Evolutionary conservation across 2,888 invertebrate genomes (phyloP).

Genomic region (Phalera bucephala): DNA sequence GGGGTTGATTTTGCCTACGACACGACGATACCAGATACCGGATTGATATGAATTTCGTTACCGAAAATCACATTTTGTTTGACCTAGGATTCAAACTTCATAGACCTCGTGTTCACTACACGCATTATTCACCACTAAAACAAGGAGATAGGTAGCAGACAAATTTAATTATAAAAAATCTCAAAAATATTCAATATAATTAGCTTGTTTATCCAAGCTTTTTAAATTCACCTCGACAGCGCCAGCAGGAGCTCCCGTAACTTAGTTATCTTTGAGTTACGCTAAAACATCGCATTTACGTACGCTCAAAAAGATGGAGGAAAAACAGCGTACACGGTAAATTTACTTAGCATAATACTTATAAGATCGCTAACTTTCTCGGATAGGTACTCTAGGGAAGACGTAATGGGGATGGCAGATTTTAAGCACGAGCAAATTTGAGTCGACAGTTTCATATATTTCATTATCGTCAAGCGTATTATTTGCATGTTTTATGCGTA

Average conservation of each 20-base stretch:
- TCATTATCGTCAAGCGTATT: too few species aligned
- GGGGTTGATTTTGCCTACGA: too few species aligned
- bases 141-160: too few species aligned
- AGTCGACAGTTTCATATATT: neutral
- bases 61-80: too few species aligned
- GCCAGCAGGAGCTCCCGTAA: conserved; percentile 30
- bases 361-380: conserved; percentile 40
- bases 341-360: conserved; percentile 43
- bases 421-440: conserved; percentile 10
- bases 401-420: conserved; percentile 24
- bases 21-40: too few species aligned
- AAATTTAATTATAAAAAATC: too few species aligned
- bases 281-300: conserved; percentile 41
- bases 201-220: conserved; percentile 24
- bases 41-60: too few species aligned
- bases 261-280: conserved; percentile 43
- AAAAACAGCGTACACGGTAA: conserved; percentile 40
- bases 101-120: too few species aligned
- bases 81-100: too few species aligned
- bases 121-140: too few species aligned
- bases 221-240: conserved; percentile 30
- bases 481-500: too few species aligned
- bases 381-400: conserved; percentile 28
- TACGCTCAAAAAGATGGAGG: conserved; percentile 28
- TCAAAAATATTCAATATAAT: conserved; percentile 27